Conservation (phyloP, 2,888 invertebrate species). For the Dioctria linearis region DNA sequence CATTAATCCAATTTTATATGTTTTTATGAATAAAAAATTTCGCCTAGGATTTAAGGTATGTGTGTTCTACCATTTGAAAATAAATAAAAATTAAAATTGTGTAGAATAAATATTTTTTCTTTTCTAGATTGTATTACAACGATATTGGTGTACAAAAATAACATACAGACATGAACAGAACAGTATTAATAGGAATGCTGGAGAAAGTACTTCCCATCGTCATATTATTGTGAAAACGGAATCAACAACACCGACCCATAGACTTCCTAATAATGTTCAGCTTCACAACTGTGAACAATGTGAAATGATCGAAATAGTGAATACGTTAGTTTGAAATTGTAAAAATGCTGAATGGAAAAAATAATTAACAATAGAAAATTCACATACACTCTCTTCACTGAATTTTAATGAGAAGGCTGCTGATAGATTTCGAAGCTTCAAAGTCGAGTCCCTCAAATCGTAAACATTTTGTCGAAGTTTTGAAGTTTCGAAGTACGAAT, state of each 20-base stretch:
- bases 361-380: background rate
- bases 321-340: slow-evolving; percentile 3
- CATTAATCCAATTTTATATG: slow-evolving; percentile 75
- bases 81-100: background rate
- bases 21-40: slow-evolving; percentile 74
- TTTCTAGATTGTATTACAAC: slow-evolving; percentile 34
- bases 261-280: background rate
- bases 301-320: slow-evolving; percentile 36
- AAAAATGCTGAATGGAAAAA: background rate
- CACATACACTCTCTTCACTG: too few relatives aligned
- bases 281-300: slow-evolving; percentile 12
- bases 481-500: too few relatives aligned
- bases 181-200: background rate
- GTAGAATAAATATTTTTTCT: background rate
- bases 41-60: slow-evolving; percentile 71
- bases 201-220: slow-evolving; percentile 14
- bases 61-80: background rate
- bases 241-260: slow-evolving; percentile 11
- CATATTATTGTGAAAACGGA: slow-evolving; percentile 34
- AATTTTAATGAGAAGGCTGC: too few relatives aligned
- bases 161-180: background rate
- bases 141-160: slow-evolving; percentile 28
- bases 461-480: too few relatives aligned
- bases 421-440: too few relatives aligned
- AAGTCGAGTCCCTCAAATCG: too few relatives aligned